A percentile compares a stretch with the other conserved stretches of the same genome.
phyloP scores from a whole-genome alignment of 2,113 vertebrate species.

The Mungos mungo region DNA sequence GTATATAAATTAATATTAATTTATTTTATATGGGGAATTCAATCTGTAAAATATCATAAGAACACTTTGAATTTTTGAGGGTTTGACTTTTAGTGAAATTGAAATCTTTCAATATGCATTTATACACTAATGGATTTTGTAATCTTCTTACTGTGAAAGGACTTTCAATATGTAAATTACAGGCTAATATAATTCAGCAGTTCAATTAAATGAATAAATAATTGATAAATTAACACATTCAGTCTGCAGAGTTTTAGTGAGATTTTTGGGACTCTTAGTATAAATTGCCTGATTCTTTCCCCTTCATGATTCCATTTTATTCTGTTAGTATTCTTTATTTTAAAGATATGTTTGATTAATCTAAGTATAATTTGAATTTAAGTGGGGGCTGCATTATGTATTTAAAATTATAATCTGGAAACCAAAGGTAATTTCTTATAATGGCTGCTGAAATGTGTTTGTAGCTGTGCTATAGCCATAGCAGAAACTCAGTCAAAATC shows the following conservation, averaged over 20 bases:
- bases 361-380: background rate
- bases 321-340: background rate
- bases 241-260: background rate
- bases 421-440: background rate
- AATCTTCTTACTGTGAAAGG: background rate
- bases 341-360: background rate
- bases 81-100: background rate
- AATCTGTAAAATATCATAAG: background rate
- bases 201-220: conserved; percentile 45
- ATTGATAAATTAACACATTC: conserved; percentile 7
- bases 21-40: background rate
- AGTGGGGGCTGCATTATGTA: background rate
- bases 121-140: background rate
- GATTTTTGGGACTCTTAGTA: background rate
- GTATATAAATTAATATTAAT: no score
- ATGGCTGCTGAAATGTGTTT: background rate
- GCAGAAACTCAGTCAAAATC: background rate
- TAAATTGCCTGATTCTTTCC: background rate
- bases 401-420: background rate
- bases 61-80: background rate
- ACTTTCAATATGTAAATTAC: background rate
- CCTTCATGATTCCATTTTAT: background rate
- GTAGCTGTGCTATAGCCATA: background rate
- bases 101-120: background rate
- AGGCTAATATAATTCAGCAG: background rate